phyloP scores from a whole-genome alignment of 2,797 vertebrate species.

The Pseudochirops corinnae region DNA sequence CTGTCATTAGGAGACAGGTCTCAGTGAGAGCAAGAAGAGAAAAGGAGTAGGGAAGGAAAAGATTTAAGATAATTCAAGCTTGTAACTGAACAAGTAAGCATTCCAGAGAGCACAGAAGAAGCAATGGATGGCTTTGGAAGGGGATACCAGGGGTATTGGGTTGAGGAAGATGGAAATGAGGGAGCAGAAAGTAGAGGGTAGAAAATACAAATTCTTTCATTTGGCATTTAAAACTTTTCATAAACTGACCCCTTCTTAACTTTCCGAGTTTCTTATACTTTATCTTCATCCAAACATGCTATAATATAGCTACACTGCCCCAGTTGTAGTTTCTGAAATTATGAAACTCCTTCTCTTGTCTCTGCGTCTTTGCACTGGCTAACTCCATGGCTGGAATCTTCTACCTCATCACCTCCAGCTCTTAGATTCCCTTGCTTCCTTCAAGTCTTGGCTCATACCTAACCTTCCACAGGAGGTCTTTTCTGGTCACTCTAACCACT shows the following conservation, averaged over 20 bases:
- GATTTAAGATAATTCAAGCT: background rate
- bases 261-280: too few relatives aligned
- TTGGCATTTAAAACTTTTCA: too few relatives aligned
- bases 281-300: too few relatives aligned
- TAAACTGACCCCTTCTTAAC: too few relatives aligned
- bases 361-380: background rate
- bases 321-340: too few relatives aligned
- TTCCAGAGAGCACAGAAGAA: background rate
- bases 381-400: background rate
- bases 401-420: too few relatives aligned
- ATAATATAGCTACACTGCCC: too few relatives aligned
- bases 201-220: too few relatives aligned
- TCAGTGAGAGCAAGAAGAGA: background rate
- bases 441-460: background rate
- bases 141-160: background rate
- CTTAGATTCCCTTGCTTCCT: background rate
- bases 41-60: background rate
- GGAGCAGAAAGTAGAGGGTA: background rate
- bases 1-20: background rate
- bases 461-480: background rate
- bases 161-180: background rate
- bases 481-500: background rate
- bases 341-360: too few relatives aligned
- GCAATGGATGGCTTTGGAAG: background rate
- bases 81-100: background rate